phyloP scores from a whole-genome alignment of 2,113 vertebrate species.

The Poeciliopsis prolifica region DNA sequence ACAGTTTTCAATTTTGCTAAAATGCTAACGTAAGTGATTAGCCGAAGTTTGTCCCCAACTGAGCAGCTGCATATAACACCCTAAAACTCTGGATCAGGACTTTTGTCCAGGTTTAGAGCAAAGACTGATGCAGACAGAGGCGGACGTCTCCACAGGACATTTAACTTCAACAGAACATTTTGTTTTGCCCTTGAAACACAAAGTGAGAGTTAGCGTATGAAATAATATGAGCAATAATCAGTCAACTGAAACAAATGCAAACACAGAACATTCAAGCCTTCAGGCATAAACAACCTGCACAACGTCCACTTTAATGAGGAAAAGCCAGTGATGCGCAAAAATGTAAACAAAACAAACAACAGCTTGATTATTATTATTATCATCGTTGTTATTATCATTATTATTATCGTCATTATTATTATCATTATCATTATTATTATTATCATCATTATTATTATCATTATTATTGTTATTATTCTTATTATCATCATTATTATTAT shows the following conservation, averaged over 20 bases:
- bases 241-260: neutral
- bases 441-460: no score
- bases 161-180: slow-evolving; percentile 10
- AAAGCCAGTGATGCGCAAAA: neutral
- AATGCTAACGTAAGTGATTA: no score
- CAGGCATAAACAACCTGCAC: slow-evolving; percentile 9
- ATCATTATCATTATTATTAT: neutral
- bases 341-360: neutral
- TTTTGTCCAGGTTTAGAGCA: neutral
- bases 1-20: no score
- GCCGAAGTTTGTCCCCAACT: no score
- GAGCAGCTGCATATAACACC: neutral
- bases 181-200: slow-evolving; percentile 17
- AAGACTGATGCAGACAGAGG: neutral
- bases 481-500: no score
- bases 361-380: neutral
- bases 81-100: neutral
- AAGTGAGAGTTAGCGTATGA: slow-evolving; percentile 27
- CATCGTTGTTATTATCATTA: no score
- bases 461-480: no score
- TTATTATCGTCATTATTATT: no score
- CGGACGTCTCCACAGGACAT: neutral
- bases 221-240: slow-evolving; percentile 14
- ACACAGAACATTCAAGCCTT: slow-evolving; percentile 1
- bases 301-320: neutral